A percentile compares a stretch with the other conserved stretches of the same genome.
These are phyloP conservation scores for Brenthis hecate DNA, from an alignment of 2,888 invertebrate genomes.

Conservation along the genomic window DNA sequence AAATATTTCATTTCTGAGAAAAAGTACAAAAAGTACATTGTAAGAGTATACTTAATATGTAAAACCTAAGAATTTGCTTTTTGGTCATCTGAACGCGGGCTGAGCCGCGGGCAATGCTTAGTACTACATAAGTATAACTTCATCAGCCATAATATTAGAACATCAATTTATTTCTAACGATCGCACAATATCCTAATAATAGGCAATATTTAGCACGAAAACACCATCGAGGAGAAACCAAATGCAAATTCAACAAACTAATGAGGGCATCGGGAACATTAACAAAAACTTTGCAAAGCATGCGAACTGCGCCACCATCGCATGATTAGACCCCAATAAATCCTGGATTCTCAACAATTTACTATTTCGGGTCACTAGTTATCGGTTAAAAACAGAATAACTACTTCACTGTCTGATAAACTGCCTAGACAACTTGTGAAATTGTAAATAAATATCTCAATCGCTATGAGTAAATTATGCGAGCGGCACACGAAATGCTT, in stretches of 20 bases:
- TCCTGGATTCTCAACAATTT: constrained; percentile 58
- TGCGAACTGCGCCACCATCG: constrained; percentile 45
- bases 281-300: constrained; percentile 44
- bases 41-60: no score
- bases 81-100: no score
- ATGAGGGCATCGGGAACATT: constrained; percentile 45
- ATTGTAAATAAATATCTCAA: constrained; percentile 73
- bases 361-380: constrained; percentile 53
- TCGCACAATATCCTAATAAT: background rate
- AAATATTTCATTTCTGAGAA: no score
- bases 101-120: no score
- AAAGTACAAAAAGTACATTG: no score
- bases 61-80: no score
- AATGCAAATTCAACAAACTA: constrained; percentile 44
- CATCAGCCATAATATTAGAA: no score
- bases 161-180: no score
- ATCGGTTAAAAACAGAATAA: constrained; percentile 57
- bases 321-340: constrained; percentile 54
- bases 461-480: constrained; percentile 61
- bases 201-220: constrained; percentile 21
- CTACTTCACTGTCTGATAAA: constrained; percentile 49
- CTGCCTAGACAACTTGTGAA: constrained; percentile 64
- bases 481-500: constrained; percentile 55
- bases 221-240: constrained; percentile 33
- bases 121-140: no score